phyloP scores from a whole-genome alignment of 35 echinoderm and acorn worm species.

The Diadema setosum region DNA sequence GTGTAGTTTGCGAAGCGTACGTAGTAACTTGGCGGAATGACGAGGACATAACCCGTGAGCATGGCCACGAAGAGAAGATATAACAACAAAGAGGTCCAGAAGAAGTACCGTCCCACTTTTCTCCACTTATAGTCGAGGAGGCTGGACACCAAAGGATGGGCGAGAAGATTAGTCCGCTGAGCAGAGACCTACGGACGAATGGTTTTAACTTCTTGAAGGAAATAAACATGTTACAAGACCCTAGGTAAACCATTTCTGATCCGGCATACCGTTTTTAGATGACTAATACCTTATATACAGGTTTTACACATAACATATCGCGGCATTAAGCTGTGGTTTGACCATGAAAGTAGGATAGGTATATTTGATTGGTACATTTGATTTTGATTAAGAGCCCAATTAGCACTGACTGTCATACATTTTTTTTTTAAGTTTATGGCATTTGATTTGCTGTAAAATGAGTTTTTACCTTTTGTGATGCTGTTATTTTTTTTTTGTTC shows the following conservation, averaged over 20 bases:
- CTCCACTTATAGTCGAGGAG: slow-evolving; percentile 84
- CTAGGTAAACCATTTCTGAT: background rate
- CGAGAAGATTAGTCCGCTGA: slow-evolving; percentile 58
- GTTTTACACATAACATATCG: no score
- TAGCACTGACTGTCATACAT: no score
- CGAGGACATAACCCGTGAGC: slow-evolving; percentile 75
- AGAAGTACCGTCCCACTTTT: slow-evolving; percentile 74
- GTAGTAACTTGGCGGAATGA: slow-evolving; percentile 75
- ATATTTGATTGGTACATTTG: no score
- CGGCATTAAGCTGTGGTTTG: no score
- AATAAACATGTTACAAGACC: background rate
- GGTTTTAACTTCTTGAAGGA: background rate
- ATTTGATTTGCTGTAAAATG: no score
- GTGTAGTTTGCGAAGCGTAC: background rate
- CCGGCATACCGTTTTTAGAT: no score
- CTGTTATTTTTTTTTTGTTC: no score
- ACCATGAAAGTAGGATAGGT: no score
- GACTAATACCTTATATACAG: no score
- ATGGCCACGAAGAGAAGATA: slow-evolving; percentile 62
- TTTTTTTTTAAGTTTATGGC: no score
- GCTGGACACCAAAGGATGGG: slow-evolving; percentile 81
- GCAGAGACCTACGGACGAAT: slow-evolving; percentile 32
- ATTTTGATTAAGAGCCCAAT: no score
- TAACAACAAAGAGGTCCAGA: slow-evolving; percentile 65
- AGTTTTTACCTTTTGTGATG: no score